Percentiles rank a stretch among this genome's conserved stretches.
These are phyloP conservation scores for Blastobasis lacticolella DNA, from an alignment of 2,888 invertebrate species.

Conservation along the genomic window DNA sequence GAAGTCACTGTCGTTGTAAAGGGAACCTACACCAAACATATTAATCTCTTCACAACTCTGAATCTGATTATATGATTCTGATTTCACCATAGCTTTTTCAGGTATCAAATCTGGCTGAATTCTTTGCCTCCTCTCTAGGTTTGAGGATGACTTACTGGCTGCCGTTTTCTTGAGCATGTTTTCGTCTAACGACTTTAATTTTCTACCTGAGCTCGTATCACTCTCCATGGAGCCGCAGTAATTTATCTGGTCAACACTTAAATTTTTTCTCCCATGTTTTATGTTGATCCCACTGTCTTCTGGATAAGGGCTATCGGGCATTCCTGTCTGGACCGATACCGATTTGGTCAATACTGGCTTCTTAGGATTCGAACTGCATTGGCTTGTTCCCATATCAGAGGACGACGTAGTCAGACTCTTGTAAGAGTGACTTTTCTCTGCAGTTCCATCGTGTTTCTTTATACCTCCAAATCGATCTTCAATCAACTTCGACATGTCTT, in stretches of 20 bases:
- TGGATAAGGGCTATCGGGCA: constrained; percentile 55
- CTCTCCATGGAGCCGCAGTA: constrained; percentile 71
- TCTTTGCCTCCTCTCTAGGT: constrained; percentile 64
- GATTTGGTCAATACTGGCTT: constrained; percentile 67
- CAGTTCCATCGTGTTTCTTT: constrained; percentile 59
- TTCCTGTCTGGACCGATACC: constrained; percentile 68
- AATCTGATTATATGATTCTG: constrained; percentile 68
- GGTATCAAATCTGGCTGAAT: constrained; percentile 70
- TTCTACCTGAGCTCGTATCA: constrained; percentile 63
- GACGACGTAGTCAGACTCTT: constrained; percentile 70
- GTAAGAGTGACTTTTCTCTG: constrained; percentile 68
- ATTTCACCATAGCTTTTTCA: constrained; percentile 64
- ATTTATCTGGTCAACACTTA: constrained; percentile 69
- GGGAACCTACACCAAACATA: constrained; percentile 70
- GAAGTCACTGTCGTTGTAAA: constrained; percentile 73
- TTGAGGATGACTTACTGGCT: constrained; percentile 60
- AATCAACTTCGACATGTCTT: constrained; percentile 81
- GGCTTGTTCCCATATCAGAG: constrained; percentile 69
- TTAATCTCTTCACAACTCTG: constrained; percentile 71
- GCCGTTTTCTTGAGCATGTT: constrained; percentile 66
- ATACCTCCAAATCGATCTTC: constrained; percentile 78
- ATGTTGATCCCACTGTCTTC: constrained; percentile 60
- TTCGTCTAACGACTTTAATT: constrained; percentile 64
- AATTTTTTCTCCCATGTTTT: constrained; percentile 63
- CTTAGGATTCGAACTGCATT: constrained; percentile 64